Conservation (phyloP, 2,113 vertebrate species). For the Scomber scombrus region DNA sequence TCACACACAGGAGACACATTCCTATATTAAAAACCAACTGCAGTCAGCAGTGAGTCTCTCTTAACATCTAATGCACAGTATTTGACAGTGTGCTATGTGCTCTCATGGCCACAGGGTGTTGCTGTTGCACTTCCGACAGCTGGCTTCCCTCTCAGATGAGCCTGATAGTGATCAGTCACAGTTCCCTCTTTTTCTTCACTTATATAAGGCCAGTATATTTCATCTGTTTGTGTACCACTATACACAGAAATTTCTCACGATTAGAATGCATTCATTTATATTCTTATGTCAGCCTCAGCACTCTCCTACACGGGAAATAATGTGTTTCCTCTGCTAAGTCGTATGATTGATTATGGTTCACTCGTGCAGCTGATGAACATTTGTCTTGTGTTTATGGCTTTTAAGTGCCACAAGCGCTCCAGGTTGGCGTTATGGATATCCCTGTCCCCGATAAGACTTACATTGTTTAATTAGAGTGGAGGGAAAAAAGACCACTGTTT, state of each 20-base stretch:
- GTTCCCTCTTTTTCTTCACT: constrained; percentile 52
- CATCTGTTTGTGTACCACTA: constrained; percentile 59
- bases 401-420: constrained; percentile 70
- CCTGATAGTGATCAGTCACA: constrained; percentile 45
- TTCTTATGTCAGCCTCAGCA: constrained; percentile 81
- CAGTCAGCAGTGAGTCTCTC: too few relatives aligned
- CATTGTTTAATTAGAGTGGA: constrained; percentile 80
- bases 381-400: constrained; percentile 84
- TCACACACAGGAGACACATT: too few relatives aligned
- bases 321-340: constrained; percentile 74
- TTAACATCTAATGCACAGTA: not conserved
- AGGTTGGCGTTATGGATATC: constrained; percentile 79
- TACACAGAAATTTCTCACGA: constrained; percentile 71
- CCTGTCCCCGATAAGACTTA: constrained; percentile 74
- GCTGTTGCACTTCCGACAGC: constrained; percentile 75
- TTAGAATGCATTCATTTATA: constrained; percentile 84
- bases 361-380: constrained; percentile 83
- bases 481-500: constrained; percentile 54
- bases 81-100: constrained; percentile 5
- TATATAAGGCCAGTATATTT: constrained; percentile 59
- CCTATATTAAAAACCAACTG: too few relatives aligned
- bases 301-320: constrained; percentile 77
- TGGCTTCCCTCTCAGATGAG: not conserved
- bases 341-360: constrained; percentile 80
- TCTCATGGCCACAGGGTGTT: constrained; percentile 73